Percentiles rank a stretch among this genome's conserved stretches.
These are phyloP conservation scores for Ridgeia piscesae DNA, from an alignment of 1,140 invertebrate species.

Conservation along the genomic window DNA sequence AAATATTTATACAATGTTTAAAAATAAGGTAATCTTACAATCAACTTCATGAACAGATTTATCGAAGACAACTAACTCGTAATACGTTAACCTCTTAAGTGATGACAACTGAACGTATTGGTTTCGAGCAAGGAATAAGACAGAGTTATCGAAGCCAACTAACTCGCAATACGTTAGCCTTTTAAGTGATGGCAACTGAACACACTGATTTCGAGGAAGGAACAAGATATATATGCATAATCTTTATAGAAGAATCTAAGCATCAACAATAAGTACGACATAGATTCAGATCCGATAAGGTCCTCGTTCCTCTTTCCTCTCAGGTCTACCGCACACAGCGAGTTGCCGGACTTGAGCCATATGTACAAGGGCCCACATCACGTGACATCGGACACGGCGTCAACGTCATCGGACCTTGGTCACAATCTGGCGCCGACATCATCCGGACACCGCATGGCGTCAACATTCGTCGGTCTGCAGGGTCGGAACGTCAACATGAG, in stretches of 20 bases:
- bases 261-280: not conserved
- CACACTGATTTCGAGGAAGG: too few relatives aligned
- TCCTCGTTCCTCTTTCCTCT: too few relatives aligned
- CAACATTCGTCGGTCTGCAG: conserved; percentile 8
- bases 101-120: too few relatives aligned
- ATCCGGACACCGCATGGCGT: not conserved
- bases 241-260: not conserved
- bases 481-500: not conserved
- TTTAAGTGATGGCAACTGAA: not conserved
- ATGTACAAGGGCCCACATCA: conserved; percentile 26
- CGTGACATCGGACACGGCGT: not conserved
- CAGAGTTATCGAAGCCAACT: not conserved
- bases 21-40: not conserved
- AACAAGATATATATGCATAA: too few relatives aligned
- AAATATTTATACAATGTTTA: not conserved
- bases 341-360: conserved; percentile 24
- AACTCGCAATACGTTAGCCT: not conserved
- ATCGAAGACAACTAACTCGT: not conserved
- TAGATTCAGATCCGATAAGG: too few relatives aligned
- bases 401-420: not conserved
- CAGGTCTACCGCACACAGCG: conserved; percentile 23
- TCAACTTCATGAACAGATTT: not conserved
- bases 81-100: not conserved
- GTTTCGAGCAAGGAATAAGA: too few relatives aligned
- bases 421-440: not conserved